These are phyloP conservation scores for Drosophila simulans DNA, from an alignment of 1,140 invertebrate genomes.

Conservation along the genomic window DNA sequence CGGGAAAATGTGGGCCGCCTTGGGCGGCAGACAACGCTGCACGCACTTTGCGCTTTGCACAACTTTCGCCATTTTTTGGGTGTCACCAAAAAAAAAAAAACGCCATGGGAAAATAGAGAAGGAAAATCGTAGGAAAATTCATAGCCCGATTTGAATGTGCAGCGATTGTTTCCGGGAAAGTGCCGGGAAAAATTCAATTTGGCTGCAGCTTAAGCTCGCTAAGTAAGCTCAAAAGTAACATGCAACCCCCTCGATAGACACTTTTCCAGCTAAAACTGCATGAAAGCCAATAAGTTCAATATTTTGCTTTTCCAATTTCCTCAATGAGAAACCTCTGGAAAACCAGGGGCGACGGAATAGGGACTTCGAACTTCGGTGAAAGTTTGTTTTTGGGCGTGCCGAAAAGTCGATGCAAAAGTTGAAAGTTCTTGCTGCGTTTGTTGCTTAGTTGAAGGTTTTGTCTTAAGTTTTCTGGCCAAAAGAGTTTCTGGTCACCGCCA, in stretches of 20 bases:
- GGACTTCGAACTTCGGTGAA: slow-evolving; percentile 30
- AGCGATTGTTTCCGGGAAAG: slow-evolving; percentile 32
- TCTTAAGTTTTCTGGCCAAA: slow-evolving; percentile 58
- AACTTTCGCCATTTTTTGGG: slow-evolving; percentile 60
- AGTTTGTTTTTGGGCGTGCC: slow-evolving; percentile 63
- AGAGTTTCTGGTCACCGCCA: slow-evolving; percentile 32
- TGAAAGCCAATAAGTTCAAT: slow-evolving; percentile 82
- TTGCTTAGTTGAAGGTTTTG: slow-evolving; percentile 65
- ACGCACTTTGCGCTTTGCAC: slow-evolving; percentile 57
- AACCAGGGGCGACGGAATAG: not conserved
- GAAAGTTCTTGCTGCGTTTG: slow-evolving; percentile 49
- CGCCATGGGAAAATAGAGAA: slow-evolving; percentile 7
- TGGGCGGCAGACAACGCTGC: slow-evolving; percentile 58
- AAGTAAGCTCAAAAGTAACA: slow-evolving; percentile 82
- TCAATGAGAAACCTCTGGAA: slow-evolving; percentile 1
- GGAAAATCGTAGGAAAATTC: slow-evolving; percentile 38
- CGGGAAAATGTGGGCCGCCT: not conserved
- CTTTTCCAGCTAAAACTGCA: slow-evolving; percentile 72
- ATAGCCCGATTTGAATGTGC: slow-evolving; percentile 65
- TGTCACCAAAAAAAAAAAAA: slow-evolving; percentile 16
- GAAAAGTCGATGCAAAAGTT: slow-evolving; percentile 70
- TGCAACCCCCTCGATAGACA: slow-evolving; percentile 56
- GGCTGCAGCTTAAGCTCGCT: slow-evolving; percentile 75
- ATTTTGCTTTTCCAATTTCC: slow-evolving; percentile 76
- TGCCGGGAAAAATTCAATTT: slow-evolving; percentile 73